A percentile compares a stretch with the other conserved stretches of the same genome.
phyloP scores from a whole-genome alignment of 2,113 vertebrate genomes.

The Rousettus leschenaultii region DNA sequence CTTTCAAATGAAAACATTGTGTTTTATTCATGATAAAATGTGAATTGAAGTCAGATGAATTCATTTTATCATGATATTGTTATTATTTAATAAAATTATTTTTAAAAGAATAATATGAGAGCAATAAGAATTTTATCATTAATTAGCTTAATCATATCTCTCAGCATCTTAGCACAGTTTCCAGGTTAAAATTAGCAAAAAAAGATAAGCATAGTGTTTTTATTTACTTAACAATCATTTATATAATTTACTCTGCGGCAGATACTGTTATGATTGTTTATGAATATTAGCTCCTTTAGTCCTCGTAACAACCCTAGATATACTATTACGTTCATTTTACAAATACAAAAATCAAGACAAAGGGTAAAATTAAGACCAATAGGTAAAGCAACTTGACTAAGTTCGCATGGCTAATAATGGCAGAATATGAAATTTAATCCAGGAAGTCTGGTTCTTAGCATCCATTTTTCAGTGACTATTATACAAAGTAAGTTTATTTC shows the following conservation, averaged over 20 bases:
- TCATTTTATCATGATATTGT: neutral
- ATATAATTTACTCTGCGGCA: neutral
- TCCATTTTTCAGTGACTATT: neutral
- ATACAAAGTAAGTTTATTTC: neutral
- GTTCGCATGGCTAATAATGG: neutral
- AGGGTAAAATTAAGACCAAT: neutral
- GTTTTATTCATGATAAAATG: neutral
- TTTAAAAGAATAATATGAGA: neutral
- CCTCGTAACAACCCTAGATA: neutral
- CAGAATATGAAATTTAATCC: neutral
- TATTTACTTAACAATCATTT: neutral
- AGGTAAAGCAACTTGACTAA: neutral
- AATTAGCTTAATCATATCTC: neutral
- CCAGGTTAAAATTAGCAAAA: neutral
- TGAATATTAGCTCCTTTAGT: slow-evolving; percentile 20
- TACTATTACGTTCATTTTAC: neutral
- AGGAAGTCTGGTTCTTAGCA: neutral
- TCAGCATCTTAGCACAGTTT: neutral
- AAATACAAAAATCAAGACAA: neutral
- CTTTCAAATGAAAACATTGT: neutral
- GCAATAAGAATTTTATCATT: neutral
- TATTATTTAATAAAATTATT: slow-evolving; percentile 8
- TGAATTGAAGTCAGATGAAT: neutral
- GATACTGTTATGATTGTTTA: neutral
- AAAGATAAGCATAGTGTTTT: neutral